phyloP scores from a whole-genome alignment of 1,140 invertebrate species.

The Elysia chlorotica region DNA sequence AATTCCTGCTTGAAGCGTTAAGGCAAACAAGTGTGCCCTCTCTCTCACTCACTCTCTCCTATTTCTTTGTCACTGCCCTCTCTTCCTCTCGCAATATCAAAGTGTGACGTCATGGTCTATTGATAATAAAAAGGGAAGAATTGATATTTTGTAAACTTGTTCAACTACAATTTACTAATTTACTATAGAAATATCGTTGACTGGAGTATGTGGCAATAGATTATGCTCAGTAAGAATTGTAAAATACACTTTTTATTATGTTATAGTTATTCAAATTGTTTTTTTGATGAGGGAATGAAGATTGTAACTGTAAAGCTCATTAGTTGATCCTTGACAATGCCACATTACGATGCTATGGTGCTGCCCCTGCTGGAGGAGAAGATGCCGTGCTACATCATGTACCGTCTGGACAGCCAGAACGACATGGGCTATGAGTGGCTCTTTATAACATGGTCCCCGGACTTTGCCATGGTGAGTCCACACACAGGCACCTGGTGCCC shows the following conservation, averaged over 20 bases:
- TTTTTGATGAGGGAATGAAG: not conserved
- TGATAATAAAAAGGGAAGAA: no score
- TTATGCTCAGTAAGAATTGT: not conserved
- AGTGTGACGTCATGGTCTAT: no score
- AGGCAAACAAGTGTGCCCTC: no score
- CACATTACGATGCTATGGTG: slow-evolving; percentile 79
- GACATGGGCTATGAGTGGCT: slow-evolving; percentile 91
- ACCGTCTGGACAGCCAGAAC: slow-evolving; percentile 78
- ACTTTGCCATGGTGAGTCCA: slow-evolving; percentile 74
- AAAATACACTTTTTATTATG: not conserved
- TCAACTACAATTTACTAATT: not conserved
- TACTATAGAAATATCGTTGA: not conserved
- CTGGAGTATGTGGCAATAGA: not conserved
- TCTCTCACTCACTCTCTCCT: no score
- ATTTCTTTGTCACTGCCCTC: no score
- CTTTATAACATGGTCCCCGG: slow-evolving; percentile 93
- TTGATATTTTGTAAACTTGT: not conserved
- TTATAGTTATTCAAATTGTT: not conserved
- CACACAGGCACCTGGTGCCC: no score
- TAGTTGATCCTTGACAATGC: slow-evolving; percentile 18
- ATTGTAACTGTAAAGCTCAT: not conserved
- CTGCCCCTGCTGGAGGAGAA: slow-evolving; percentile 79
- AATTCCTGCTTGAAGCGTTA: no score
- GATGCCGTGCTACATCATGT: slow-evolving; percentile 93
- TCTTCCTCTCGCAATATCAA: no score